phyloP scores from a whole-genome alignment of 2,888 invertebrate genomes.

The Gisinianus flammeolus region DNA sequence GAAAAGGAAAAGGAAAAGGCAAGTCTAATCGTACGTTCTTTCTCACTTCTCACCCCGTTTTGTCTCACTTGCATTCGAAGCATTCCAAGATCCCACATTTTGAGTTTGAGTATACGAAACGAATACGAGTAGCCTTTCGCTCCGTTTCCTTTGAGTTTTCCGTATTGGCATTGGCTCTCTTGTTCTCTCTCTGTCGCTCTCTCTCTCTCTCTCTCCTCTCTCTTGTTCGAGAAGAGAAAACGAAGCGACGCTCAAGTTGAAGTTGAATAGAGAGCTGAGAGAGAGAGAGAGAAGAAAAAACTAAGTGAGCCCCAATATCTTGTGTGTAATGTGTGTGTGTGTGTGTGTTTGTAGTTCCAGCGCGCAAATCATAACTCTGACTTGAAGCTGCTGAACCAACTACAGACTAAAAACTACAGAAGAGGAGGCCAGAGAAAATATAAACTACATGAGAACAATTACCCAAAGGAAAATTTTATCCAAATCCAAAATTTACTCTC shows the following conservation, averaged over 20 bases:
- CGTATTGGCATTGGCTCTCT: not conserved
- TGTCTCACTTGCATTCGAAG: not conserved
- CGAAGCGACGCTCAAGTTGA: not conserved
- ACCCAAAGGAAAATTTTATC: not conserved
- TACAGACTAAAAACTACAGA: not conserved
- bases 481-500: not conserved
- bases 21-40: not conserved
- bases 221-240: not conserved
- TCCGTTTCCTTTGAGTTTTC: not conserved
- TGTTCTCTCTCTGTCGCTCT: not conserved
- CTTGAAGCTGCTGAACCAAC: not conserved
- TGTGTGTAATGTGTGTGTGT: not conserved
- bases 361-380: slow-evolving; percentile 15
- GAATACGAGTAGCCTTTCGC: not conserved
- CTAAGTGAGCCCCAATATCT: not conserved
- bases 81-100: too few species aligned
- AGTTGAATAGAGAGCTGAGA: not conserved
- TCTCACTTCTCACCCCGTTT: not conserved
- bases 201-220: not conserved
- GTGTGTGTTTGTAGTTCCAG: slow-evolving; percentile 9
- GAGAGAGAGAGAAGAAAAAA: not conserved
- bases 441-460: not conserved
- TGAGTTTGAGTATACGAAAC: too few species aligned
- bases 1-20: too few species aligned
- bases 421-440: not conserved